Evolutionary conservation across 2,113 vertebrate genomes (phyloP).

Genomic region (Macrotus californicus): DNA sequence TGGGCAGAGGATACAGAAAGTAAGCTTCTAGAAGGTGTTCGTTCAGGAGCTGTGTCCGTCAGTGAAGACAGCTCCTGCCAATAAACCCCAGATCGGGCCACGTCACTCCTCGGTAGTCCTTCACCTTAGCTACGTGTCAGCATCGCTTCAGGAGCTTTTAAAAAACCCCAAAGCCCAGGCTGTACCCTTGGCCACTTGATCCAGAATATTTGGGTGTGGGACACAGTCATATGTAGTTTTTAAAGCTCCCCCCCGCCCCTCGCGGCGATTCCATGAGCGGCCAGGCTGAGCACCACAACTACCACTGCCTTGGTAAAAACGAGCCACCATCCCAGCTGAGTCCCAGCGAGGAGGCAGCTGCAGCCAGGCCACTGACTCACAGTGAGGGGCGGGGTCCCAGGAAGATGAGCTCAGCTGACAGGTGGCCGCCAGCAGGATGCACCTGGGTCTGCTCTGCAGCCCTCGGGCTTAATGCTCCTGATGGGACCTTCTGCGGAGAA

Average conservation of each 20-base stretch:
- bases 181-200: neutral
- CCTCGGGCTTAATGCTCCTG: neutral
- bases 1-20: neutral
- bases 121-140: neutral
- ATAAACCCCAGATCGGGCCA: neutral
- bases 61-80: neutral
- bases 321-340: neutral
- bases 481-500: neutral
- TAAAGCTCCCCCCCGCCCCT: neutral
- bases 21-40: neutral
- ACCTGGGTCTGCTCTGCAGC: neutral
- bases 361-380: slow-evolving; percentile 58
- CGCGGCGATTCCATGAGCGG: neutral
- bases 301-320: neutral
- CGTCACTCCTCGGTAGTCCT: neutral
- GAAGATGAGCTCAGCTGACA: slow-evolving; percentile 75
- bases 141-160: neutral
- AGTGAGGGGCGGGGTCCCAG: slow-evolving; percentile 49
- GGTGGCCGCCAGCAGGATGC: slow-evolving; percentile 65
- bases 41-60: neutral
- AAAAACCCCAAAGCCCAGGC: neutral
- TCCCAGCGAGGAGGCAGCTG: slow-evolving; percentile 65
- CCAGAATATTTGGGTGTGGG: neutral
- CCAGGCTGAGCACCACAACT: neutral
- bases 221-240: neutral